These are phyloP conservation scores for Hartigia nigra DNA, from an alignment of 2,888 invertebrate species.

Conservation along the genomic window DNA sequence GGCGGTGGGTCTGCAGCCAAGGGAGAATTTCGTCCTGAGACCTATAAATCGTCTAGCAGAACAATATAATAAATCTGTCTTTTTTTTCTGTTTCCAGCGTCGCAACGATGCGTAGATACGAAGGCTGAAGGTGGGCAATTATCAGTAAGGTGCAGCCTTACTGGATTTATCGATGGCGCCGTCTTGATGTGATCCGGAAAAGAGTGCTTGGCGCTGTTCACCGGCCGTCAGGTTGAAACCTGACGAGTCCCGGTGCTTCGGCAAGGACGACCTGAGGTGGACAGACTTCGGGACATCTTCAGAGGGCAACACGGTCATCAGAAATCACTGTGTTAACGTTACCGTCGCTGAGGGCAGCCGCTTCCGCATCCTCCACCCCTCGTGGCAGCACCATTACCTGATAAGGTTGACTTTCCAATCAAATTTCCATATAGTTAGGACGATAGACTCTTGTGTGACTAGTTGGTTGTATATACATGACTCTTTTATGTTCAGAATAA, in stretches of 20 bases:
- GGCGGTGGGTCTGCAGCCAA: background rate
- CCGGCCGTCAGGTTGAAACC: constrained; percentile 48
- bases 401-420: constrained; percentile 52
- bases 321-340: background rate
- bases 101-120: constrained; percentile 26
- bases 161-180: constrained; percentile 46
- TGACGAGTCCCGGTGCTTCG: constrained; percentile 45
- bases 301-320: background rate
- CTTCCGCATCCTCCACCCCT: constrained; percentile 60
- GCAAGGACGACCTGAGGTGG: constrained; percentile 27
- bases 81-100: constrained; percentile 12
- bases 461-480: background rate
- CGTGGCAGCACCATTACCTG: constrained; percentile 63
- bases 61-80: constrained; percentile 5
- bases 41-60: background rate
- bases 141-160: constrained; percentile 19
- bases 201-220: constrained; percentile 40
- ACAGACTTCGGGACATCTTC: background rate
- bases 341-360: constrained; percentile 37
- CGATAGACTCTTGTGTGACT: background rate
- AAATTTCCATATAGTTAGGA: constrained; percentile 24
- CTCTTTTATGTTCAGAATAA: background rate
- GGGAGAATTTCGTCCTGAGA: background rate
- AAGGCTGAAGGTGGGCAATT: constrained; percentile 23
- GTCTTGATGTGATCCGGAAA: constrained; percentile 51